Conservation (phyloP, 2,113 vertebrate species). For the Nannobrachium achirus region DNA sequence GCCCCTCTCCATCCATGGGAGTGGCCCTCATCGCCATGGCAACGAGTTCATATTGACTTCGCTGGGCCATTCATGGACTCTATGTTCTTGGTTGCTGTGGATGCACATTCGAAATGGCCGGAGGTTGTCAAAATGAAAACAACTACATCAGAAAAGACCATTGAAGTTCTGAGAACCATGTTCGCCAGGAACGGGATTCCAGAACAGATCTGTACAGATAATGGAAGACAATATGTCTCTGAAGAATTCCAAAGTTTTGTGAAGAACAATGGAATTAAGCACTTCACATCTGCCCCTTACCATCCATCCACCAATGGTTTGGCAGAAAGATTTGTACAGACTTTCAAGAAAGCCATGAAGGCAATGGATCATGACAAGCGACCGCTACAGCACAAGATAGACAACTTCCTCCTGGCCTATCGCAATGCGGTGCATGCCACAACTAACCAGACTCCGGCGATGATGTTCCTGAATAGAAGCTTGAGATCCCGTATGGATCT, state of each 20-base stretch:
- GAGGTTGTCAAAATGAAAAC: conserved; percentile 21
- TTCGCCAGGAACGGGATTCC: conserved; percentile 24
- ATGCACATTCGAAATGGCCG: conserved; percentile 30
- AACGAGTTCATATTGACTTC: conserved; percentile 21
- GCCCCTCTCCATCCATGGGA: conserved; percentile 23
- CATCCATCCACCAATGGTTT: neutral
- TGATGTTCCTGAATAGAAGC: neutral
- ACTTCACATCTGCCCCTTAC: neutral
- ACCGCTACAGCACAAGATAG: conserved; percentile 11
- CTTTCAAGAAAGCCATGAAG: conserved; percentile 15
- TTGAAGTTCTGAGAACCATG: conserved; percentile 7
- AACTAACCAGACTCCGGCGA: neutral
- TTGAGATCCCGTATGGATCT: neutral
- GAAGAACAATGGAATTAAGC: neutral
- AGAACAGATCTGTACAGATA: too few relatives aligned
- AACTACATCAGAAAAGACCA: conserved; percentile 4
- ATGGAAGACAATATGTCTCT: neutral
- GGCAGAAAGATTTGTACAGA: neutral
- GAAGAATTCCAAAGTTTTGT: neutral
- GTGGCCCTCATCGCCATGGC: conserved; percentile 22
- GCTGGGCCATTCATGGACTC: conserved; percentile 24
- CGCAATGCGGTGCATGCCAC: neutral
- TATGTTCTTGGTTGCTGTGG: conserved; percentile 29
- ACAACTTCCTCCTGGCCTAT: conserved; percentile 8
- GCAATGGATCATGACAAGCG: conserved; percentile 9